phyloP scores from a whole-genome alignment of 1,140 invertebrate species.

The Drosophila insularis region DNA sequence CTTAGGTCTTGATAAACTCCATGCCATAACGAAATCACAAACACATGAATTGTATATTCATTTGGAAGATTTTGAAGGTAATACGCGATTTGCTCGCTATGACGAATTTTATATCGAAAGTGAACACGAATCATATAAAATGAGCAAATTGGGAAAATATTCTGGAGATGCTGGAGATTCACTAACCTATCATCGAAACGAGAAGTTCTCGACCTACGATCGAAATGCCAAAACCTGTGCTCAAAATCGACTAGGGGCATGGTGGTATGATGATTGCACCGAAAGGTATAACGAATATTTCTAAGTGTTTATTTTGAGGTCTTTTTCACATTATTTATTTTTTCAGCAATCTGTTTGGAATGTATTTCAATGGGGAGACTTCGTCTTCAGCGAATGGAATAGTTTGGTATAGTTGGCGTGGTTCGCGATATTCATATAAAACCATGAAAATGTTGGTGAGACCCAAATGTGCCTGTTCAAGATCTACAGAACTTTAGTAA shows the following conservation, averaged over 20 bases:
- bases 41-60: conserved; percentile 12
- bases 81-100: not conserved
- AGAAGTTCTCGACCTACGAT: conserved; percentile 16
- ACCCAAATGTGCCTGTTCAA: not conserved
- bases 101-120: not conserved
- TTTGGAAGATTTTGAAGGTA: not conserved
- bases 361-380: not conserved
- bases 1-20: conserved; percentile 15
- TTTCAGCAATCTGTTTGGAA: not conserved
- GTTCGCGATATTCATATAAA: not conserved
- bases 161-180: conserved; percentile 16
- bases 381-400: not conserved
- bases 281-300: not conserved
- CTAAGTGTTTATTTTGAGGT: no score
- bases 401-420: not conserved
- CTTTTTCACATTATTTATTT: not conserved
- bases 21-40: conserved; percentile 8
- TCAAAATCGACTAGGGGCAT: not conserved
- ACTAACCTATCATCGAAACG: not conserved
- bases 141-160: conserved; percentile 1
- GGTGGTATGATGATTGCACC: not conserved
- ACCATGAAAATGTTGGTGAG: not conserved
- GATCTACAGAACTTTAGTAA: no score
- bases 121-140: not conserved
- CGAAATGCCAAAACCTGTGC: not conserved